Percentiles rank a stretch among this genome's conserved stretches.
Evolutionary conservation across 2,797 vertebrate genomes (phyloP).

Genomic region (Tragopan temminckii): DNA sequence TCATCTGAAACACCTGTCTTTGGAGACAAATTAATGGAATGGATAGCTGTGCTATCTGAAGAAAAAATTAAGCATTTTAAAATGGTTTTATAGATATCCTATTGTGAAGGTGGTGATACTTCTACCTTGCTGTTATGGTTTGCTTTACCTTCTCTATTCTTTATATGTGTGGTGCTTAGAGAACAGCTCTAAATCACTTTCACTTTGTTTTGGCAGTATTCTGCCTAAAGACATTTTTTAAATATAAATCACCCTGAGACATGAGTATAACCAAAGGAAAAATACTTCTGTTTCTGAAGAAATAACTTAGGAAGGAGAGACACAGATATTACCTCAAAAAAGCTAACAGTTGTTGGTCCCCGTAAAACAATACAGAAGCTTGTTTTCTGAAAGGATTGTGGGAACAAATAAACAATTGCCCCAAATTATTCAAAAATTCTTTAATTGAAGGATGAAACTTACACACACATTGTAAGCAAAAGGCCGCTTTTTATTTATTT

Average conservation of each 20-base stretch:
- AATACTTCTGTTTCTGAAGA: background rate
- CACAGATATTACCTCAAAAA: background rate
- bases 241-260: background rate
- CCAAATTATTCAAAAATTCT: background rate
- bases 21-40: background rate
- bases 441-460: background rate
- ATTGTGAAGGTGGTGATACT: background rate
- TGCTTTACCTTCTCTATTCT: background rate
- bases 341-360: background rate
- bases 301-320: background rate
- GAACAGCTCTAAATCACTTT: background rate
- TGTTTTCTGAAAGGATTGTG: background rate
- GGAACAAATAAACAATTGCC: background rate
- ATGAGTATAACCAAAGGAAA: background rate
- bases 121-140: background rate
- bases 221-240: background rate
- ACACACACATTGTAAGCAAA: background rate
- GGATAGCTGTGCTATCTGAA: background rate
- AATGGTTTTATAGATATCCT: background rate
- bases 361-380: background rate
- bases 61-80: background rate
- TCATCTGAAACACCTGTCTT: background rate
- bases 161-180: background rate
- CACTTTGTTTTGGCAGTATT: background rate
- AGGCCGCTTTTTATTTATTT: background rate